Evolutionary conservation across 2,113 vertebrate species (phyloP), one percentile per base, ranked within the genome.

Genomic region (Boleophthalmus pectinirostris): DNA sequence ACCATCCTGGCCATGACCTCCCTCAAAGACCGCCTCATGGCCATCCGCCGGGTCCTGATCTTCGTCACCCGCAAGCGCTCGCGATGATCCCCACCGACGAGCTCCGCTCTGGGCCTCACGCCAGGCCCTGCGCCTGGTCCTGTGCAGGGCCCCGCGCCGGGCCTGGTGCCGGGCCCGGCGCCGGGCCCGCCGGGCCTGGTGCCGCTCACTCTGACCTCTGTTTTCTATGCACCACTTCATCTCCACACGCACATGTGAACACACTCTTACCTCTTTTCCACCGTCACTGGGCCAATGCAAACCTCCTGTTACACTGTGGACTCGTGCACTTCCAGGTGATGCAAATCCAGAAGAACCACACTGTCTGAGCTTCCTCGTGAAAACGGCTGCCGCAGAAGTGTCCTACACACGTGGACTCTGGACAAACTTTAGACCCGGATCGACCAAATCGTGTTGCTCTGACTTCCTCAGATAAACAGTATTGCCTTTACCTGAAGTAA

Each of bases 1-100:
- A 95, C 95, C 70, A 96, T 97, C 75, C 79, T 97, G 20, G 84
- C 95, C 72, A 96, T 97, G 96, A 95, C 90, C 21, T 95, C 94
- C 0, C 93, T 97, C n/a, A 97, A 95, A 85, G 95, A 97, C 77
- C 93, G 94, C 49, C 96, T 98, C 0, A 91, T 96, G 0, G 95
- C 95, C 86, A 95, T 98, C 81, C 92, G 94, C 57, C 89, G 94
- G 0, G 94, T 97, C 38, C 88, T 97, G 82, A 94, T 96, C 89
- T 96, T 97, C 69, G 95, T 98, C 78, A 96, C 93, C 5, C 90
- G 93, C 82, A 97, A 95, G 90, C 94, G 93, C 87, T 92, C 94
- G n/a, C 96, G 95, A 86, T 93, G 91, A 94, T 92, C 21, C 51
- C 38, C 38, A 43, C 38, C 8, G 10, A 18, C 16, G 49, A 8